A percentile compares a stretch with the other conserved stretches of the same genome.
Evolutionary conservation across 2,888 invertebrate species (phyloP).

Genomic region (Pachydiplax longipennis): DNA sequence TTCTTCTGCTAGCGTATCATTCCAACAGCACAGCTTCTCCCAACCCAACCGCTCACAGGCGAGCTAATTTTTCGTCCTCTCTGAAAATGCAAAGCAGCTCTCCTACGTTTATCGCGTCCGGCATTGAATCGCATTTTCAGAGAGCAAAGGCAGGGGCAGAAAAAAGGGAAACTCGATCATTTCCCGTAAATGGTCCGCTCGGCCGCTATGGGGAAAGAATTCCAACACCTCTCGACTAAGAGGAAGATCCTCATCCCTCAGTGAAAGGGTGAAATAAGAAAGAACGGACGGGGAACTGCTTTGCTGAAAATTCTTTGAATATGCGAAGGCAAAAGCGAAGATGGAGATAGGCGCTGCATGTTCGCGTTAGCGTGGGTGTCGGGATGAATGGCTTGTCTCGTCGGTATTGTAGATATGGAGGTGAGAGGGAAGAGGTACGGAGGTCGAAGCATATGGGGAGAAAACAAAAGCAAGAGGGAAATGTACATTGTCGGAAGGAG

Average conservation of each 20-base stretch:
- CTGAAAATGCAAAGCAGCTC: neutral
- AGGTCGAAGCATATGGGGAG: neutral
- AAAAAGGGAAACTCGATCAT: neutral
- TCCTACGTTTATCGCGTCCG: neutral
- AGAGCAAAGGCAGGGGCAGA: neutral
- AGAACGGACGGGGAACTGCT: neutral
- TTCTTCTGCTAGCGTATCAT: too few species aligned
- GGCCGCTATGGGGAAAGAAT: neutral
- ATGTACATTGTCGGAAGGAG: neutral
- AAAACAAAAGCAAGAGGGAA: neutral
- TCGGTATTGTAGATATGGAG: constrained; percentile 30
- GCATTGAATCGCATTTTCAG: neutral
- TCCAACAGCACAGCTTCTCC: too few species aligned
- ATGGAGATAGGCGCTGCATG: neutral
- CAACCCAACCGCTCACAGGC: too few species aligned
- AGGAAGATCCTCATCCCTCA: neutral
- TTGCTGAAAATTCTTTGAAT: neutral
- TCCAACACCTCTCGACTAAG: neutral
- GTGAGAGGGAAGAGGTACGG: neutral
- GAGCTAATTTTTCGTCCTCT: too few species aligned
- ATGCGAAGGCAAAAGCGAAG: neutral
- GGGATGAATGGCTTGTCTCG: constrained; percentile 30
- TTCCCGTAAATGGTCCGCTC: neutral
- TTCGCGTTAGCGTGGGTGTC: neutral
- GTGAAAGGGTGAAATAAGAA: neutral